Percentiles rank a stretch among this genome's conserved stretches.
Evolutionary conservation across 2,888 invertebrate species (phyloP).

Genomic region (Pristionchus maxplancki): DNA sequence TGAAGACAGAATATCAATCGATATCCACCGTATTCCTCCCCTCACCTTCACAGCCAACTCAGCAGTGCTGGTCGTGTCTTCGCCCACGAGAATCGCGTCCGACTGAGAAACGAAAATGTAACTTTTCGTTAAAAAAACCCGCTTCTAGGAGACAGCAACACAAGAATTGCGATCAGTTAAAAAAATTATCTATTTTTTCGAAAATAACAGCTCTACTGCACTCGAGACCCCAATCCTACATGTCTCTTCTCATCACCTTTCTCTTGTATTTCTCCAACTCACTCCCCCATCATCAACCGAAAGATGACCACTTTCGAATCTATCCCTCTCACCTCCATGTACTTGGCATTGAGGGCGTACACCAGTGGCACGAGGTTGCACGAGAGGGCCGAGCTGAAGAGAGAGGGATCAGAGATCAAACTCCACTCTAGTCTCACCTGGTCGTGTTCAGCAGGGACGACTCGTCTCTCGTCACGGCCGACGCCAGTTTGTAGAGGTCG

Average conservation of each 20-base stretch:
- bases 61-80: slow-evolving; percentile 54
- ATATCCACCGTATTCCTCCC: slow-evolving; percentile 8
- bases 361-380: slow-evolving; percentile 64
- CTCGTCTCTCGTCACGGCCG: slow-evolving; percentile 72
- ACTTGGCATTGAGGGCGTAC: slow-evolving; percentile 61
- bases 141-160: too few relatives aligned
- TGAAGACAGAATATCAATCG: slow-evolving; percentile 45
- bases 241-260: too few relatives aligned
- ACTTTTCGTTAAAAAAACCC: too few relatives aligned
- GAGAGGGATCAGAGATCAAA: slow-evolving; percentile 4
- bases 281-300: background rate
- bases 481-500: slow-evolving; percentile 75
- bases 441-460: slow-evolving; percentile 55
- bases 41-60: slow-evolving; percentile 59
- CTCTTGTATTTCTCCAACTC: too few relatives aligned
- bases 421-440: slow-evolving; percentile 13
- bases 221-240: too few relatives aligned
- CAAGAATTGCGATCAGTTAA: too few relatives aligned
- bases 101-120: slow-evolving; percentile 47
- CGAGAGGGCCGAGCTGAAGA: slow-evolving; percentile 58
- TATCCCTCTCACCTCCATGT: slow-evolving; percentile 25
- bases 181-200: too few relatives aligned
- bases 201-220: too few relatives aligned
- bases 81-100: slow-evolving; percentile 60
- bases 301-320: background rate